Conservation (phyloP, 2,113 vertebrate genomes). For the Pygathrix nemaeus region DNA sequence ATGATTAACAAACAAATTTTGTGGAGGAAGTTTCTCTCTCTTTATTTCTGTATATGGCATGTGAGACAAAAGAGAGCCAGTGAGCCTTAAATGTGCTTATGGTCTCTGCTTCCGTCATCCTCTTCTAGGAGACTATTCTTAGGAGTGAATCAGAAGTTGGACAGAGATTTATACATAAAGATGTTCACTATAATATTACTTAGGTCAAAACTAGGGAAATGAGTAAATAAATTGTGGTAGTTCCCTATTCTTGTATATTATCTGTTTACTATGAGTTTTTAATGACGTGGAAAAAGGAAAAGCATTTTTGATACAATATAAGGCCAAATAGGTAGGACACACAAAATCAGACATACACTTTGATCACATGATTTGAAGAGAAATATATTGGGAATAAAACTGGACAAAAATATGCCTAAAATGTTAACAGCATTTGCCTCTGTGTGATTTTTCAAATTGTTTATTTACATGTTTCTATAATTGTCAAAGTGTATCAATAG, state of each 20-base stretch:
- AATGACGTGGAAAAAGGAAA: neutral
- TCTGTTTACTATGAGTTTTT: neutral
- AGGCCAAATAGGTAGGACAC: neutral
- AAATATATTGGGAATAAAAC: neutral
- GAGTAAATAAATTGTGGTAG: neutral
- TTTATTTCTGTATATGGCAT: neutral
- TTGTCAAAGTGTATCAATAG: neutral
- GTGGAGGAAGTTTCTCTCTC: neutral
- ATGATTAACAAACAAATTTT: neutral
- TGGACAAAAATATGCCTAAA: neutral
- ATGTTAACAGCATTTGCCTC: neutral
- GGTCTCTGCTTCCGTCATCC: neutral
- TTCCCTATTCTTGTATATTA: neutral
- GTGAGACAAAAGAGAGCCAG: neutral
- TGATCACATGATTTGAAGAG: slow-evolving; percentile 12
- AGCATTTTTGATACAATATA: neutral
- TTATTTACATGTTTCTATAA: neutral
- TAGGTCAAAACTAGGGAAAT: slow-evolving; percentile 7
- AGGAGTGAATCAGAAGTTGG: neutral
- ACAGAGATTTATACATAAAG: neutral
- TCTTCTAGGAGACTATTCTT: neutral
- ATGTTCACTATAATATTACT: neutral
- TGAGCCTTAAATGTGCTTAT: neutral
- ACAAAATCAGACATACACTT: neutral
- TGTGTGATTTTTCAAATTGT: neutral